phyloP scores from a whole-genome alignment of 2,113 vertebrate species.

The Chascanopsetta lugubris region DNA sequence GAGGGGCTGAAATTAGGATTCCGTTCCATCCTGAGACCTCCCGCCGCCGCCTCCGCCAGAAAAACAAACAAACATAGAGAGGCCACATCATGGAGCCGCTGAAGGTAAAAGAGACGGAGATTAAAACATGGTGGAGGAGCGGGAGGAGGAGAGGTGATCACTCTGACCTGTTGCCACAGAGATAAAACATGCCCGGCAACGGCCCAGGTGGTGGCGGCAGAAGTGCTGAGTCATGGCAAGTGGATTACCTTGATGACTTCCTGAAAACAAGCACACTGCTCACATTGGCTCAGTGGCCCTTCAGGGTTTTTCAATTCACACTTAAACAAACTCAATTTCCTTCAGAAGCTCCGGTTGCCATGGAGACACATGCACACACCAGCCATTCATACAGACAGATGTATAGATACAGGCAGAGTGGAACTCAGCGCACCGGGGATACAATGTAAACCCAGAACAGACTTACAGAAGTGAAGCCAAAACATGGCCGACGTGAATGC shows the following conservation, averaged over 20 bases:
- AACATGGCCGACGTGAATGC: no score
- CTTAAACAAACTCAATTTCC: not conserved
- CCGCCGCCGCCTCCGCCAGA: not conserved
- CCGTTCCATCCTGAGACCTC: conserved; percentile 4
- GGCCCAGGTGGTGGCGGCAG: not conserved
- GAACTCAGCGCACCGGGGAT: no score
- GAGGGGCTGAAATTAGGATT: conserved; percentile 24
- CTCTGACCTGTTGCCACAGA: not conserved
- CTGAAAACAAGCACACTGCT: not conserved
- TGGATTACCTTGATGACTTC: not conserved
- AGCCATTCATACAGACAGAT: no score
- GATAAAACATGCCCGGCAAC: not conserved
- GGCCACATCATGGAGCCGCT: not conserved
- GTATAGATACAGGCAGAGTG: no score
- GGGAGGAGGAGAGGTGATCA: not conserved
- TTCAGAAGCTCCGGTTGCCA: not conserved
- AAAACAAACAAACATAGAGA: not conserved
- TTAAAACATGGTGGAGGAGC: not conserved
- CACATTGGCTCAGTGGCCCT: not conserved
- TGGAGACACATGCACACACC: no score
- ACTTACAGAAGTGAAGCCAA: no score
- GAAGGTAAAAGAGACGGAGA: not conserved
- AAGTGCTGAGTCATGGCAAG: not conserved
- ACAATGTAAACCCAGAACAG: no score
- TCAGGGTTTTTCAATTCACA: not conserved